Percentiles rank a stretch among this genome's conserved stretches.
Conservation (phyloP, 2,797 vertebrate genomes). For the Cyclopterus lumpus region DNA sequence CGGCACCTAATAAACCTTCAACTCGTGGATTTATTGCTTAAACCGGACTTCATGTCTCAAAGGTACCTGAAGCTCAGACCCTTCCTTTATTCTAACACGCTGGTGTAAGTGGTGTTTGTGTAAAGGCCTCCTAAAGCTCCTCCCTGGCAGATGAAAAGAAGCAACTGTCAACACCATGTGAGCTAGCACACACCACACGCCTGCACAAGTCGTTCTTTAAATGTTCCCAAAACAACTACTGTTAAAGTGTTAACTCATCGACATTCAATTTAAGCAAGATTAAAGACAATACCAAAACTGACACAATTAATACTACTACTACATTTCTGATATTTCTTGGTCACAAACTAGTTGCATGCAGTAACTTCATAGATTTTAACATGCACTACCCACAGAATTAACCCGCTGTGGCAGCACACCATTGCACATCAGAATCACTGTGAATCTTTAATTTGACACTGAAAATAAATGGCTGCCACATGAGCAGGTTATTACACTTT, state of each 20-base stretch:
- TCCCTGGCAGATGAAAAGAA: not conserved
- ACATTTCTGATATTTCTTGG: not conserved
- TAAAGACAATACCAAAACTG: not conserved
- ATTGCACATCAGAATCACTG: slow-evolving; percentile 3
- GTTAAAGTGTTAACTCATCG: not conserved
- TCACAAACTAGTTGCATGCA: not conserved
- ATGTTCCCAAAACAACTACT: not conserved
- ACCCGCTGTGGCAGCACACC: not conserved
- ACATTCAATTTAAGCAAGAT: not conserved
- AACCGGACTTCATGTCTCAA: not conserved
- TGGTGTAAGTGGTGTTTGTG: not conserved
- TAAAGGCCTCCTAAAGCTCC: not conserved
- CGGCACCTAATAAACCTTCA: not conserved
- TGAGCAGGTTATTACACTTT: slow-evolving; percentile 26
- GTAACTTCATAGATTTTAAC: not conserved
- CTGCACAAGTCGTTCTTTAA: not conserved
- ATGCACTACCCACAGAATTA: not conserved
- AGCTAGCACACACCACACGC: not conserved
- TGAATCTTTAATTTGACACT: slow-evolving; percentile 27
- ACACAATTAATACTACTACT: not conserved
- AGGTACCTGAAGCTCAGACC: not conserved
- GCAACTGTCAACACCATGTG: not conserved
- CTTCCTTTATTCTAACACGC: not conserved
- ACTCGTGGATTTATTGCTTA: not conserved
- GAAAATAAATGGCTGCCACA: slow-evolving; percentile 13